Evolutionary conservation across 2,797 vertebrate species (phyloP).

Genomic region (Lerista edwardsae): DNA sequence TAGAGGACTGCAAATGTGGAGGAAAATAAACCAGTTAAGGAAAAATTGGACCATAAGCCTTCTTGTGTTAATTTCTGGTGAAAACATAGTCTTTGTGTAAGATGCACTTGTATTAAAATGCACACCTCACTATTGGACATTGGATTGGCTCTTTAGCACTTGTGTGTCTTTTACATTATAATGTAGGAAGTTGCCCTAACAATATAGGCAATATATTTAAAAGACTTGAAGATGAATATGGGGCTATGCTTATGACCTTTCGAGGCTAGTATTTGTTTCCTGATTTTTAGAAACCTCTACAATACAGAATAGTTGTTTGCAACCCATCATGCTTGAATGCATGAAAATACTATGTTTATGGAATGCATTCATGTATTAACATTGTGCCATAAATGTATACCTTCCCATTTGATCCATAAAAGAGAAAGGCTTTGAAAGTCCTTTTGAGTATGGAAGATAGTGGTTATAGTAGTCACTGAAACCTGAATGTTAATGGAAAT

Average conservation of each 20-base stretch:
- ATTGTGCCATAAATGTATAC: neutral
- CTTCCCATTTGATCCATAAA: neutral
- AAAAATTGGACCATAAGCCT: neutral
- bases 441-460: rapidly evolving
- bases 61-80: slow-evolving; percentile 1
- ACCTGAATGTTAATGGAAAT: neutral
- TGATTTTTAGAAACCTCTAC: no score
- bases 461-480: neutral
- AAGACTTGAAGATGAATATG: neutral
- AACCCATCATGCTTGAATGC: neutral
- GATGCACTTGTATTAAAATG: neutral
- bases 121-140: slow-evolving; percentile 20
- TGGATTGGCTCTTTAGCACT: neutral
- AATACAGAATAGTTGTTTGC: neutral
- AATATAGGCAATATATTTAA: neutral
- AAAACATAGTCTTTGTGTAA: slow-evolving; percentile 3
- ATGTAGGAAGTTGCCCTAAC: neutral
- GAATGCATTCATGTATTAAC: neutral
- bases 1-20: no score
- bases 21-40: neutral
- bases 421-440: slow-evolving; percentile 29
- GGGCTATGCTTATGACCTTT: neutral
- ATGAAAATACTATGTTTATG: neutral
- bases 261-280: neutral
- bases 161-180: neutral